These are phyloP conservation scores for Polypedilum vanderplanki DNA, from an alignment of 1,140 invertebrate species.

Conservation along the genomic window DNA sequence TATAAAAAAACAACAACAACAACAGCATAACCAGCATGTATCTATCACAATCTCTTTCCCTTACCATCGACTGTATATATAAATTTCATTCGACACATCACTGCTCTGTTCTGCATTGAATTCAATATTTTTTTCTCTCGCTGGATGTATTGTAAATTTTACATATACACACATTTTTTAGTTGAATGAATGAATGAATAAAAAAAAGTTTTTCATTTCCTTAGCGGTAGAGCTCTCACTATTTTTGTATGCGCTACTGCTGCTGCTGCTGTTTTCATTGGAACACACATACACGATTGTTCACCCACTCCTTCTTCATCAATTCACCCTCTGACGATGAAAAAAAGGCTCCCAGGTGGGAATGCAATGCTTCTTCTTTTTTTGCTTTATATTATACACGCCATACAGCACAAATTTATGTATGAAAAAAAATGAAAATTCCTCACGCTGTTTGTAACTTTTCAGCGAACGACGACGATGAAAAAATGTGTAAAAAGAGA, in stretches of 20 bases:
- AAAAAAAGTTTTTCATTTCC: constrained; percentile 22
- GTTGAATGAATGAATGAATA: constrained; percentile 27
- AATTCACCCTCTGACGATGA: too few species aligned
- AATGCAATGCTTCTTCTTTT: too few species aligned
- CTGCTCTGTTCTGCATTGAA: constrained; percentile 2
- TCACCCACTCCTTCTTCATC: too few species aligned
- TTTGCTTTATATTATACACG: too few species aligned
- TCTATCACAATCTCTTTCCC: constrained; percentile 1
- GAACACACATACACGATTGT: too few species aligned
- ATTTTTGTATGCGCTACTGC: not conserved
- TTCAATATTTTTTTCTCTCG: constrained; percentile 13
- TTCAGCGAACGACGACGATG: not conserved
- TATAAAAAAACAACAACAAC: not conserved
- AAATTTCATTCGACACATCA: not conserved
- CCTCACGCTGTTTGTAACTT: not conserved
- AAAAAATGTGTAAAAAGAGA: not conserved
- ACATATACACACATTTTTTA: not conserved
- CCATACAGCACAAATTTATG: not conserved
- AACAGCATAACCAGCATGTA: constrained; percentile 11
- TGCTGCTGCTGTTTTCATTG: too few species aligned
- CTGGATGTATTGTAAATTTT: constrained; percentile 1
- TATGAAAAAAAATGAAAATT: not conserved
- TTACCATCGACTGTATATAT: not conserved
- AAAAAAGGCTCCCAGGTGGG: too few species aligned
- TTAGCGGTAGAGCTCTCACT: not conserved